A percentile compares a stretch with the other conserved stretches of the same genome.
Conservation (phyloP, 2,888 invertebrate species). For the Tinea pellionella region DNA sequence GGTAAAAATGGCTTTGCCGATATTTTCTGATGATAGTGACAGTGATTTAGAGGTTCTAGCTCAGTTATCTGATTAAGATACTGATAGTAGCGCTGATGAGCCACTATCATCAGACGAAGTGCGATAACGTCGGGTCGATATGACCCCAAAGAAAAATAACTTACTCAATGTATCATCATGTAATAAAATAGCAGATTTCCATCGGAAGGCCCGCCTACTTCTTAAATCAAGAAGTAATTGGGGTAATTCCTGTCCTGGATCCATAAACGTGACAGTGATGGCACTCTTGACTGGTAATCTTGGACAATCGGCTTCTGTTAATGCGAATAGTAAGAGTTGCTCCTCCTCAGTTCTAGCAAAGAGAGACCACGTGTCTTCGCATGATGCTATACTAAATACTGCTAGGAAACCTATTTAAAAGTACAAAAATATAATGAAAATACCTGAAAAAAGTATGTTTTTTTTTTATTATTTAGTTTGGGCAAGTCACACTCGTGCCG, state of each 20-base stretch:
- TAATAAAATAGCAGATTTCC: conserved; percentile 78
- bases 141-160: no score
- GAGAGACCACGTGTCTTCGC: conserved; percentile 79
- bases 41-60: no score
- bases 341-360: conserved; percentile 73
- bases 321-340: conserved; percentile 76
- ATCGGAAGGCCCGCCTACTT: conserved; percentile 72
- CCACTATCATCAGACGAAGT: no score
- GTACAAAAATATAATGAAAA: neutral
- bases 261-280: conserved; percentile 77
- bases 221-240: conserved; percentile 83
- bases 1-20: no score
- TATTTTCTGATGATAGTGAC: no score
- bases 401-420: conserved; percentile 73
- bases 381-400: conserved; percentile 80
- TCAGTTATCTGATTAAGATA: no score
- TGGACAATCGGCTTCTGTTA: conserved; percentile 85
- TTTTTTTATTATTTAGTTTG: no score
- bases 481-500: no score
- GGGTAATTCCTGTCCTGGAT: conserved; percentile 78
- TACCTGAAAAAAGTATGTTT: no score
- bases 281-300: conserved; percentile 76
- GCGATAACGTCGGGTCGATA: no score
- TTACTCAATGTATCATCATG: conserved; percentile 80
- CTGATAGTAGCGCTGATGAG: no score